phyloP scores from a whole-genome alignment of 2,113 vertebrate genomes.

The Holacanthus passer region DNA sequence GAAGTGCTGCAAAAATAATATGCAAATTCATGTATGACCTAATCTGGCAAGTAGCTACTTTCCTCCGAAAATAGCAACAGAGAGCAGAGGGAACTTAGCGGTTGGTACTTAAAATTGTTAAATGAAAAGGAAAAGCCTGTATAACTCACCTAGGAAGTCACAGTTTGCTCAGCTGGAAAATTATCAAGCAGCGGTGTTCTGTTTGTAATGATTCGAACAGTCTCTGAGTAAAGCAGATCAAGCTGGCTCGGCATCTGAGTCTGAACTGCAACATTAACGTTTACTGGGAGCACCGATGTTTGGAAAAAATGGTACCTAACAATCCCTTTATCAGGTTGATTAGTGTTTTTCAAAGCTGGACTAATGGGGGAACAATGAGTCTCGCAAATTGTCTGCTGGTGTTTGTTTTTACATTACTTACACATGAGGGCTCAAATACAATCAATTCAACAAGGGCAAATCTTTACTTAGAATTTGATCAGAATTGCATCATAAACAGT shows the following conservation, averaged over 20 bases:
- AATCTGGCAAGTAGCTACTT: slow-evolving; percentile 18
- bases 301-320: background rate
- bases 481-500: background rate
- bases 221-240: background rate
- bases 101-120: background rate
- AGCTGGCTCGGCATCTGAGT: no score
- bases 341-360: background rate
- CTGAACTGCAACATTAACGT: background rate
- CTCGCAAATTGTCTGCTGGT: background rate
- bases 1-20: background rate
- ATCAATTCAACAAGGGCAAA: background rate
- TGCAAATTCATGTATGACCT: slow-evolving; percentile 18
- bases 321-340: slow-evolving; percentile 1
- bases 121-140: background rate
- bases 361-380: background rate
- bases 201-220: background rate
- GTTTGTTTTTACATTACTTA: background rate
- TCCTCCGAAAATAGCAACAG: slow-evolving; percentile 21
- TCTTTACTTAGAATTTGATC: background rate
- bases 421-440: background rate
- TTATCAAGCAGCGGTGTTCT: background rate
- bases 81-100: background rate
- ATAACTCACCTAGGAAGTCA: background rate
- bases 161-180: background rate
- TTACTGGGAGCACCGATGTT: background rate